These are phyloP conservation scores for Solea senegalensis DNA, from an alignment of 2,113 vertebrate genomes.

Conservation along the genomic window DNA sequence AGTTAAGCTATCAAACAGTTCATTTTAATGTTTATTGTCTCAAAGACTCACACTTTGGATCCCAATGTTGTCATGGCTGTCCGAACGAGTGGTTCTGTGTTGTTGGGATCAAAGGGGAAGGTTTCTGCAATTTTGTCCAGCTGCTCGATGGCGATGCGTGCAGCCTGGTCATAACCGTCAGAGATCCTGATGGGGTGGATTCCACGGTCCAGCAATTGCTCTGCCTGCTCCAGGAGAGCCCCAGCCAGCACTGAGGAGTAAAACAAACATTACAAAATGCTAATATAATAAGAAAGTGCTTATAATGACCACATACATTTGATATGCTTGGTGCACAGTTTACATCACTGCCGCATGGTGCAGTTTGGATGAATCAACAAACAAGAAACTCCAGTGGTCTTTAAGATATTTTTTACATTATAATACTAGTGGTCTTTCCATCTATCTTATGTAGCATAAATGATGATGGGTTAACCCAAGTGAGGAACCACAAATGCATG, in stretches of 20 bases:
- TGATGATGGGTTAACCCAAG: no score
- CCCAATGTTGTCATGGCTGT: conserved; percentile 97
- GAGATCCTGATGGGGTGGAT: conserved; percentile 97
- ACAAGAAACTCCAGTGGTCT: background rate
- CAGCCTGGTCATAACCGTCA: conserved; percentile 95
- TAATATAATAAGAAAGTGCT: background rate
- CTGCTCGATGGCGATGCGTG: conserved; percentile 88
- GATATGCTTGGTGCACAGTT: no score
- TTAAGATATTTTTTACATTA: background rate
- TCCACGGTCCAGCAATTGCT: conserved; percentile 92
- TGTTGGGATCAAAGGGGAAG: conserved; percentile 87
- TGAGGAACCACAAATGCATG: no score
- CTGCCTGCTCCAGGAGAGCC: conserved; percentile 92
- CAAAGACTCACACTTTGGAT: conserved; percentile 92
- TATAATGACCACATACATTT: no score
- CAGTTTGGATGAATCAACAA: no score
- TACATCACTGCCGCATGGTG: no score
- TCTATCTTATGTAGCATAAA: no score
- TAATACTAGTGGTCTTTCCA: no score
- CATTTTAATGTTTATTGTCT: background rate
- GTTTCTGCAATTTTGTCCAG: conserved; percentile 93
- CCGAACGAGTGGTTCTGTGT: conserved; percentile 92
- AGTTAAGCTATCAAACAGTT: background rate
- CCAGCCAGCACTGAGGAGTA: conserved; percentile 89
- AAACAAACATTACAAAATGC: background rate